phyloP scores from a whole-genome alignment of 2,113 vertebrate species.

The Hippocampus comes region DNA sequence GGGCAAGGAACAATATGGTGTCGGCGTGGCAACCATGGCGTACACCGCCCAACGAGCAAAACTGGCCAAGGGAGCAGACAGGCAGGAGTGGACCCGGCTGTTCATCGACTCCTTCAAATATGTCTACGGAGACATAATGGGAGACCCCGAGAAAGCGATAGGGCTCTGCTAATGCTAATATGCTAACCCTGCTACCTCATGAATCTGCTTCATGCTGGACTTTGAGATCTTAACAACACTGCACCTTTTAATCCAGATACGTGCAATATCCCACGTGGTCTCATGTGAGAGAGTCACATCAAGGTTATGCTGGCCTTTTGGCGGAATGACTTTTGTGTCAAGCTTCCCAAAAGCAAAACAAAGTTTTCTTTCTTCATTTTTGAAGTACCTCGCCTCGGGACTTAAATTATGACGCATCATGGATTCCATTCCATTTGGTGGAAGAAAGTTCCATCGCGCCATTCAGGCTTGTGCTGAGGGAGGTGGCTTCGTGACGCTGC shows the following conservation, averaged over 20 bases:
- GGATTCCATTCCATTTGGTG: constrained; percentile 27
- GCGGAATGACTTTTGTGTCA: neutral
- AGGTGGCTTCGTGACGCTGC: constrained; percentile 35
- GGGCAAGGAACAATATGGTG: constrained; percentile 81
- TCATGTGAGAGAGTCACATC: constrained; percentile 40
- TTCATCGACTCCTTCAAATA: constrained; percentile 96
- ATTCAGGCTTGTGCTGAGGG: constrained; percentile 29
- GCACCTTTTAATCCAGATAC: constrained; percentile 26
- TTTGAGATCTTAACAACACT: constrained; percentile 27
- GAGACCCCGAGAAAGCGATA: constrained; percentile 80
- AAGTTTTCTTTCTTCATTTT: constrained; percentile 9
- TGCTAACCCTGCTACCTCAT: constrained; percentile 59
- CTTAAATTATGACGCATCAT: constrained; percentile 28
- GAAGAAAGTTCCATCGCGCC: constrained; percentile 25
- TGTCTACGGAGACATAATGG: constrained; percentile 91
- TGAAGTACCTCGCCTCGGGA: neutral
- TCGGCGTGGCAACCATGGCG: constrained; percentile 92
- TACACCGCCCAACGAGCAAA: constrained; percentile 97
- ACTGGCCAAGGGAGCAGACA: constrained; percentile 83
- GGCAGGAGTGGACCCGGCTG: constrained; percentile 90
- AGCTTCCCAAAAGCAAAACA: constrained; percentile 15
- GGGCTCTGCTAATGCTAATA: constrained; percentile 79
- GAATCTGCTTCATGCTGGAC: constrained; percentile 53
- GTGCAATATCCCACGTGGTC: constrained; percentile 37
- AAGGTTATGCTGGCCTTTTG: constrained; percentile 24